These are phyloP conservation scores for Solenopsis fugax DNA, from an alignment of 1,140 invertebrate genomes.

Conservation along the genomic window DNA sequence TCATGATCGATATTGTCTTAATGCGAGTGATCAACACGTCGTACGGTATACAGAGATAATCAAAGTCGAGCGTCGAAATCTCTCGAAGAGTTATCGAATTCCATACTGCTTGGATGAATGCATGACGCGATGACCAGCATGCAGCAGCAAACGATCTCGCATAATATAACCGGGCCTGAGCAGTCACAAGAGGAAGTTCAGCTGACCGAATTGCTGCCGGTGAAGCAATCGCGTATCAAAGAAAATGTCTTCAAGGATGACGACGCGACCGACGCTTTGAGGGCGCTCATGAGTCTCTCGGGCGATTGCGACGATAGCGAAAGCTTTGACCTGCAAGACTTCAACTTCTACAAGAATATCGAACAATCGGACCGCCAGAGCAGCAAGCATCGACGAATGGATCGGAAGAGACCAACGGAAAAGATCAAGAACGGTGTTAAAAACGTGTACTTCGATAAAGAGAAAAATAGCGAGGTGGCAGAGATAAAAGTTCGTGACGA, in stretches of 20 bases:
- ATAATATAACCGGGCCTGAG: slow-evolving; percentile 67
- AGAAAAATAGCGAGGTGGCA: not conserved
- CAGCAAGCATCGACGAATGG: slow-evolving; percentile 18
- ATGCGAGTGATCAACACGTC: not conserved
- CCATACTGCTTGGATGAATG: not conserved
- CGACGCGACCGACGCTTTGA: slow-evolving; percentile 80
- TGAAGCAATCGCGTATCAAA: slow-evolving; percentile 82
- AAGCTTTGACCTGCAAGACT: not conserved
- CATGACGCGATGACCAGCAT: slow-evolving; percentile 51
- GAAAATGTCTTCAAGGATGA: slow-evolving; percentile 64
- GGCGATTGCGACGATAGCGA: slow-evolving; percentile 71
- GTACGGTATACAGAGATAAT: slow-evolving; percentile 39
- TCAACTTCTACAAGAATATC: slow-evolving; percentile 39
- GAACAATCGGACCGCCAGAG: slow-evolving; percentile 7
- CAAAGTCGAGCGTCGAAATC: slow-evolving; percentile 62
- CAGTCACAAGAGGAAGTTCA: slow-evolving; percentile 80
- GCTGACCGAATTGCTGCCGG: slow-evolving; percentile 83
- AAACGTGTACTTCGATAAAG: slow-evolving; percentile 35
- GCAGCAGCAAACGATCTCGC: slow-evolving; percentile 69
- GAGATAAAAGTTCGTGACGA: slow-evolving; percentile 16
- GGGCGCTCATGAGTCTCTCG: slow-evolving; percentile 80
- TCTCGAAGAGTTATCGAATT: slow-evolving; percentile 22
- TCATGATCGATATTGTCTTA: not conserved
- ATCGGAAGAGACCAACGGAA: not conserved
- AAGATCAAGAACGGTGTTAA: slow-evolving; percentile 31